Evolutionary conservation across 2,797 vertebrate genomes (phyloP), one percentile per base, ranked within the genome.

Genomic region (Eurystomus glaucurus): DNA sequence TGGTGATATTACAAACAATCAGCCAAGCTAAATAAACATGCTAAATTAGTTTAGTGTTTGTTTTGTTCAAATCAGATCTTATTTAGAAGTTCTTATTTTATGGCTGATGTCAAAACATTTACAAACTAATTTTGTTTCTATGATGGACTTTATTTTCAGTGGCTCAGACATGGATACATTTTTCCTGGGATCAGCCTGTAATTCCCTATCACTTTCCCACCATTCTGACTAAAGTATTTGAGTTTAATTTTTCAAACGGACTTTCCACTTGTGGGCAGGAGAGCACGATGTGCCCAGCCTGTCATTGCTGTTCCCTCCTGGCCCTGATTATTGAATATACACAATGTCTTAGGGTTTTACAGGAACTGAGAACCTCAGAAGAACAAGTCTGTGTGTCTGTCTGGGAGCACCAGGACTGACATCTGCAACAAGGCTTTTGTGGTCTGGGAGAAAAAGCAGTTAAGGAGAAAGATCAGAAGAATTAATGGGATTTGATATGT

Each of bases 281-380:
- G 22, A 50, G 8, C 18, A 20, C 2, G 9, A 7, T 35, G 20
- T 76, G 46, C 41, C 10, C 20, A 60, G 31, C 3, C 15, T 71
- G 39, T 3, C 4, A 69, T 57, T 91, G 29, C 10, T 78, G 0
- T 86, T 57, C 7, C 7, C 16, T 7, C 8, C 33, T 6, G 2
- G 1, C 19, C 31, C 15, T 14, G 48, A 23, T 18, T 60, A 61
- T 5, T 46, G 22, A 28, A 20, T 18, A 18, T 50, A 17, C 21
- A 10, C n/a, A 54, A 13, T 1, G 1, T 39, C 9, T 45, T 76
- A 14, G 0, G 1, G 4, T 39, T 64, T 91, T 39, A 52, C 33
- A 16, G 39, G 45, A 94, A 50, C n/a, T 1, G 9, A 81, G 31
- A 81, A n/a, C 20, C 20, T 85, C 9, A 43, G 41, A 55, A 68